Evolutionary conservation across 2,888 invertebrate species (phyloP), one percentile per base, ranked within the genome.

Genomic region (Ceratothoa steindachneri): DNA sequence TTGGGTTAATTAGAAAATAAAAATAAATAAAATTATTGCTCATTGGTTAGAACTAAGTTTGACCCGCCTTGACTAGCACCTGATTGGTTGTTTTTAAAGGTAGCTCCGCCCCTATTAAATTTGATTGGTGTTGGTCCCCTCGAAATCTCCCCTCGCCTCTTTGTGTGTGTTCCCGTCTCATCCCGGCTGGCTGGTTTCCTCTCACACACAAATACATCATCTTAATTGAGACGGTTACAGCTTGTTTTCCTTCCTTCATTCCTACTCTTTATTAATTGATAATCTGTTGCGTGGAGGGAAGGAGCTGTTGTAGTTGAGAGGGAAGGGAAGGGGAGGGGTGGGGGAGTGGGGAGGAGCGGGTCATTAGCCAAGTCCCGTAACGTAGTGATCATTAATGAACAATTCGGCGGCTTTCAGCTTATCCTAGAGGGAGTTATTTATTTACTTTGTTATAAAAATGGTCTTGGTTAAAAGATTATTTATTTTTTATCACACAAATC

Each of bases 211-310:
- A 1, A 60, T 60, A 60, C 24, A 22, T 60, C 60, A 60, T 60
- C 60, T 60, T 60, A 60, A 60, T 60, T 60, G 60, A 60, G 60
- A 60, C 60, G 60, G 22, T 60, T 60, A 60, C 60, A 60, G 24
- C 60, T 60, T 60, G 60, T 60, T 60, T 60, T 60, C 60, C 27
- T 60, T 60, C 60, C n/a, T 22, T 60, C 24, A 60, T 60, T 60
- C 3, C 22, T 24, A 60, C 22, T 60, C n/a, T 60, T 60, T 60
- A 60, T 60, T 60, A 60, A 60, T 60, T 60, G 60, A 60, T 60
- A 60, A 60, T 60, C 60, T 15, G 19, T 15, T 2, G 19, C 1
- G 52, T 2, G 19, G 52, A 51, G 52, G 19, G 52, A 51, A 1
- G 3, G 19, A 51, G 52, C 15, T 51, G 19, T 15, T 9, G 41